Evolutionary conservation across 2,113 vertebrate genomes (phyloP).

Genomic region (Halcyon malimbica): DNA sequence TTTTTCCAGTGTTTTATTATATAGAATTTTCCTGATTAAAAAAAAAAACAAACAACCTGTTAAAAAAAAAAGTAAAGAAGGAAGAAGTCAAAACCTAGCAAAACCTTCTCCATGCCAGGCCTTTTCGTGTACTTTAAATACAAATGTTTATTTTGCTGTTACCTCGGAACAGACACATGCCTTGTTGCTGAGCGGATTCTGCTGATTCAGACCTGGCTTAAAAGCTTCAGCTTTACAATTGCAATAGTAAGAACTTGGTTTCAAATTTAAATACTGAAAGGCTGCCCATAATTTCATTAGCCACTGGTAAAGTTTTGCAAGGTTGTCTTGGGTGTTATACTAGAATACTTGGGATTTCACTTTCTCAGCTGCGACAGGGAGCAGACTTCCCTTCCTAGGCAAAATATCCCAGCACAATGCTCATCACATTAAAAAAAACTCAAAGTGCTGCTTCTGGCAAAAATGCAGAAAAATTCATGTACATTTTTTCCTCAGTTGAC

Average conservation of each 20-base stretch:
- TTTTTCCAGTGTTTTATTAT: conserved; percentile 8
- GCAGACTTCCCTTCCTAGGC: background rate
- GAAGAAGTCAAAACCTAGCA: background rate
- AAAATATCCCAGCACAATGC: background rate
- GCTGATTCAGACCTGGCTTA: conserved; percentile 46
- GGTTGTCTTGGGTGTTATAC: background rate
- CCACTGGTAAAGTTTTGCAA: background rate
- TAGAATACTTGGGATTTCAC: background rate
- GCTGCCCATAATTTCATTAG: background rate
- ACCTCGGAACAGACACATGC: background rate
- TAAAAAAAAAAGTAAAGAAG: background rate
- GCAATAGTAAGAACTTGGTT: background rate
- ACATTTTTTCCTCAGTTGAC: background rate
- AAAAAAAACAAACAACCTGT: background rate
- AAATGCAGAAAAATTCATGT: background rate
- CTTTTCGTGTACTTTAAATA: conserved; percentile 40
- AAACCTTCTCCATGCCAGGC: background rate
- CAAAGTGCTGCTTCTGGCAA: background rate
- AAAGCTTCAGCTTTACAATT: conserved; percentile 15
- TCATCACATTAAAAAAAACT: background rate
- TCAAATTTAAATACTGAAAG: conserved; percentile 22
- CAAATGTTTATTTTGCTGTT: conserved; percentile 55
- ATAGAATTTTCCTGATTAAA: background rate
- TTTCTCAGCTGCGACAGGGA: background rate
- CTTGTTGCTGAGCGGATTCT: conserved; percentile 28